These are phyloP conservation scores for Bradypus variegatus DNA, from an alignment of 2,797 vertebrate species.

Conservation along the genomic window DNA sequence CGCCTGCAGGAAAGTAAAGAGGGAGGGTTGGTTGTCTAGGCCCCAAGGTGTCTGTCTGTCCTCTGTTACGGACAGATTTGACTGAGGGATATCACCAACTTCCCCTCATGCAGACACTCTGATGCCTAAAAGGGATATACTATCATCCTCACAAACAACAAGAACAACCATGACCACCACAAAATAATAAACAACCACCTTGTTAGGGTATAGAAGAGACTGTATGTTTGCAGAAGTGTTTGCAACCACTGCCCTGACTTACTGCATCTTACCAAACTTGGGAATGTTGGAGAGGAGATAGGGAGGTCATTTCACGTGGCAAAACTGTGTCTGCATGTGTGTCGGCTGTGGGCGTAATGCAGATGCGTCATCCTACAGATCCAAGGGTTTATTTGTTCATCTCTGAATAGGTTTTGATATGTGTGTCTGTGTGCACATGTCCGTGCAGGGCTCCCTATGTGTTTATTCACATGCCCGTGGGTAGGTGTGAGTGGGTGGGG, in stretches of 20 bases:
- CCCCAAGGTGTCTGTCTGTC: neutral
- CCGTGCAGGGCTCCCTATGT: accelerated
- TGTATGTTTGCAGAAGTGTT: neutral
- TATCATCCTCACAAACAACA: neutral
- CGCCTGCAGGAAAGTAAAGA: neutral
- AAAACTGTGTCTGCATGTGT: neutral
- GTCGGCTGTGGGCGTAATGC: accelerated
- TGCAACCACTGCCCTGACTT: neutral
- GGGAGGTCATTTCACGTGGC: too few species aligned
- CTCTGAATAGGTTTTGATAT: neutral
- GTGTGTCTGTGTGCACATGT: neutral
- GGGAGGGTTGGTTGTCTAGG: too few species aligned
- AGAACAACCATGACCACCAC: neutral
- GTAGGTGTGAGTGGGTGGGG: accelerated
- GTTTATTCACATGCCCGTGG: neutral
- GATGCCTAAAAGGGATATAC: neutral
- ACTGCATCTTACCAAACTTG: too few species aligned
- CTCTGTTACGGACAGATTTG: neutral
- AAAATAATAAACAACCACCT: neutral
- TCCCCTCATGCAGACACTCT: too few species aligned
- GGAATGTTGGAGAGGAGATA: neutral
- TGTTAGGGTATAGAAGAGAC: neutral
- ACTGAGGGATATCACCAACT: neutral
- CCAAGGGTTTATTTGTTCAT: neutral
- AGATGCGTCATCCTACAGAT: accelerated